Evolutionary conservation across 2,113 vertebrate species (phyloP).

Genomic region (Donacobius atricapilla): DNA sequence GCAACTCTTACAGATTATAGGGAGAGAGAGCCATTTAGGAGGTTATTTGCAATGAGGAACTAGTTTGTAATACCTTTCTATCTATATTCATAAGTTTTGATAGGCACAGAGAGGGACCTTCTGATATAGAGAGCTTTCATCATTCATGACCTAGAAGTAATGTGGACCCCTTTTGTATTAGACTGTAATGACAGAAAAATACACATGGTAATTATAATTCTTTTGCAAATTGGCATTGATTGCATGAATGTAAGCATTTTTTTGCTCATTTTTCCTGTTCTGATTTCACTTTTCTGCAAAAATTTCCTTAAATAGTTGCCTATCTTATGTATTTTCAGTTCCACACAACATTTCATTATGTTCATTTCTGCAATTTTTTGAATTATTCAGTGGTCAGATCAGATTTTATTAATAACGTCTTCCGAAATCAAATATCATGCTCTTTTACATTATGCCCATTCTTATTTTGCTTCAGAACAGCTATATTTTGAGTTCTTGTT

Average conservation of each 20-base stretch:
- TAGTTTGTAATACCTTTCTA: background rate
- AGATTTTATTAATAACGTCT: background rate
- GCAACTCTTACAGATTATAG: background rate
- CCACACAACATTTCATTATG: background rate
- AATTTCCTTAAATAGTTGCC: background rate
- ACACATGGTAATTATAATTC: background rate
- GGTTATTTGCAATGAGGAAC: background rate
- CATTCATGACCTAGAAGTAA: background rate
- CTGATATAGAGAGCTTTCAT: background rate
- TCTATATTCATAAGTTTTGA: background rate
- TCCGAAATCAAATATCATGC: background rate
- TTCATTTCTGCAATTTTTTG: background rate
- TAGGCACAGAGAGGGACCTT: background rate
- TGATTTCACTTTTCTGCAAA: background rate
- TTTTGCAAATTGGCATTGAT: background rate
- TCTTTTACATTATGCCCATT: background rate
- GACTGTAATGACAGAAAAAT: background rate
- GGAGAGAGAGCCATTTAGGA: background rate
- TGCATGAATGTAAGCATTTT: background rate
- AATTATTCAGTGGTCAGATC: background rate
- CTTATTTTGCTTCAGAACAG: background rate
- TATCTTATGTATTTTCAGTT: background rate
- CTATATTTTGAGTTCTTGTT: background rate
- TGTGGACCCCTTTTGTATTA: background rate
- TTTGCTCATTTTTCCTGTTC: background rate